phyloP scores from a whole-genome alignment of 2,797 vertebrate species.

The Phoxinus dragarum region DNA sequence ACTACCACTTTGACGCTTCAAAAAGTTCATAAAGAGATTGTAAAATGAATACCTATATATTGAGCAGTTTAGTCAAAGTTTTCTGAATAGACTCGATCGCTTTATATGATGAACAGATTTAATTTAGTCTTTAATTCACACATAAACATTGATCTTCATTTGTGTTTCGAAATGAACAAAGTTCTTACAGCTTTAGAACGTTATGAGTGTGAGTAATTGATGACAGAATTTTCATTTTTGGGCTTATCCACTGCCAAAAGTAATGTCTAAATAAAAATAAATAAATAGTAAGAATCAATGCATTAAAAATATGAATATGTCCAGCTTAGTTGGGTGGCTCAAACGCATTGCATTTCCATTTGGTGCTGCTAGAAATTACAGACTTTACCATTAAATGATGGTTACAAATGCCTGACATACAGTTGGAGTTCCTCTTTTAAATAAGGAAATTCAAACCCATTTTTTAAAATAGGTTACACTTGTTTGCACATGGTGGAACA shows the following conservation, averaged over 20 bases:
- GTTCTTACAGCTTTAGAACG: neutral
- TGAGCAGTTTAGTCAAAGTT: neutral
- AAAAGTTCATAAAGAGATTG: neutral
- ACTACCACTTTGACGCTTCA: neutral
- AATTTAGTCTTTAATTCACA: neutral
- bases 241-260: neutral
- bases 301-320: neutral
- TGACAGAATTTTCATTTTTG: neutral
- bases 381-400: neutral
- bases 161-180: neutral
- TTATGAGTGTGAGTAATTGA: neutral
- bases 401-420: neutral
- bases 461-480: constrained; percentile 33
- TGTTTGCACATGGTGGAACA: constrained; percentile 3
- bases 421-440: constrained; percentile 2
- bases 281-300: neutral
- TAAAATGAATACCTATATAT: neutral
- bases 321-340: neutral
- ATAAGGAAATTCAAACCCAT: constrained; percentile 24
- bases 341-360: neutral
- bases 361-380: neutral
- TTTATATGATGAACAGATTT: neutral
- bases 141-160: neutral
- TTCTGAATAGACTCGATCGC: neutral
- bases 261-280: neutral